Evolutionary conservation across 2,113 vertebrate genomes (phyloP).

Genomic region (Parus major): DNA sequence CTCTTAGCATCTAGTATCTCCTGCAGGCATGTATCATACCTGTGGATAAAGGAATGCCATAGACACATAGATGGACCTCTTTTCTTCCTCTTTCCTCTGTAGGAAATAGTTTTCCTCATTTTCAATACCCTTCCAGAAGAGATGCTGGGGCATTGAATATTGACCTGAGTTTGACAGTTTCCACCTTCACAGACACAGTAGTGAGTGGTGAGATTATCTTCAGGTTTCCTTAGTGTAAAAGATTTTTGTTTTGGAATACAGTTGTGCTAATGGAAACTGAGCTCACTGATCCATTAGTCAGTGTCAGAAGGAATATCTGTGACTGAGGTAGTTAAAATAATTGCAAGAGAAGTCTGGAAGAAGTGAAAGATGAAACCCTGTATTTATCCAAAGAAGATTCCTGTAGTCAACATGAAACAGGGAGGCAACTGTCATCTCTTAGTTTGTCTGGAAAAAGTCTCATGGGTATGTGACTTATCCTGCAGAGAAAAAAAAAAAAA

Average conservation of each 20-base stretch:
- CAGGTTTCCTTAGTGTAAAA: background rate
- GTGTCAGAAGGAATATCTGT: conserved; percentile 13
- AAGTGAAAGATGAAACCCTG: conserved; percentile 59
- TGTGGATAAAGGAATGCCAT: background rate
- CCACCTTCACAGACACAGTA: background rate
- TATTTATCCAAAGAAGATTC: conserved; percentile 46
- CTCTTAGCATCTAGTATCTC: background rate
- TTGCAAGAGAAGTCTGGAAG: conserved; percentile 28
- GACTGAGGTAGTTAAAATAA: conserved; percentile 20
- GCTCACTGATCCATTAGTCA: conserved; percentile 2
- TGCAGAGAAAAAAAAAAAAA: background rate
- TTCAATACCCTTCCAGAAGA: background rate
- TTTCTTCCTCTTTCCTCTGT: background rate
- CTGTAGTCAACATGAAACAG: conserved; percentile 8
- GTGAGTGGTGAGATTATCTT: background rate
- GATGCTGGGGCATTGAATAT: background rate
- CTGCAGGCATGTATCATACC: background rate
- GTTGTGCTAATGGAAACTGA: background rate
- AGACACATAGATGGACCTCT: background rate
- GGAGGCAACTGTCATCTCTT: background rate
- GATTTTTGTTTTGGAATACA: background rate
- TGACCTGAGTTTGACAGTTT: background rate
- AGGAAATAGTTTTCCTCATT: background rate
- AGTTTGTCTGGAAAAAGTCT: background rate
- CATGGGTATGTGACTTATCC: background rate